Evolutionary conservation across 2,888 invertebrate genomes (phyloP).

Genomic region (Ellobium chinense): DNA sequence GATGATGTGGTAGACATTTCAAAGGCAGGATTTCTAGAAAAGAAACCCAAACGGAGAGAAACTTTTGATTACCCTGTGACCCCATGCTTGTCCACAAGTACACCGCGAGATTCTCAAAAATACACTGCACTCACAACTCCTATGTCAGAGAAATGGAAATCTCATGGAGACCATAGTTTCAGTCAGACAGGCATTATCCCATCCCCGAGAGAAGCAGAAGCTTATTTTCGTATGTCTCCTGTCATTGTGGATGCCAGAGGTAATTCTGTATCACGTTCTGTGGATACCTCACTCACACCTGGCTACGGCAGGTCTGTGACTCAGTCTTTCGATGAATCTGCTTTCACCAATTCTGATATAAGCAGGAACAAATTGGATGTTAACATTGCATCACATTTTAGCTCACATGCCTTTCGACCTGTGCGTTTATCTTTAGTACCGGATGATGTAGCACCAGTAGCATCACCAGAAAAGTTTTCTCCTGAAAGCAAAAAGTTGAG

Average conservation of each 20-base stretch:
- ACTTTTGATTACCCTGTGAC: not conserved
- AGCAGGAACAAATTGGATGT: not conserved
- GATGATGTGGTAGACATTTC: constrained; percentile 51
- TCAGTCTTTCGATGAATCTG: not conserved
- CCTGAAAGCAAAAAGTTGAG: constrained; percentile 40
- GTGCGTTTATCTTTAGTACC: not conserved
- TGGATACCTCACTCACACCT: not conserved
- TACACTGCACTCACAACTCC: not conserved
- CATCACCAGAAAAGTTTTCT: constrained; percentile 54
- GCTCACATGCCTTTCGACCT: constrained; percentile 17
- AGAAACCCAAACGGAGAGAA: constrained; percentile 2
- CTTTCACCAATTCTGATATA: not conserved
- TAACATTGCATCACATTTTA: constrained; percentile 24
- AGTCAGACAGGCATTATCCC: constrained; percentile 73
- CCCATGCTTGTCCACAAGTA: not conserved
- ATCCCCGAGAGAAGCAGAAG: constrained; percentile 71
- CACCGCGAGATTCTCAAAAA: not conserved
- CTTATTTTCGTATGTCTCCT: constrained; percentile 66
- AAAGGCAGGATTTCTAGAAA: constrained; percentile 16
- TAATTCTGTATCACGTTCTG: not conserved
- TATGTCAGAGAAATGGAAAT: not conserved
- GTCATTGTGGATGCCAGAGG: constrained; percentile 47
- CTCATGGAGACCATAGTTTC: constrained; percentile 66
- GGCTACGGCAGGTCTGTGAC: too few relatives aligned
- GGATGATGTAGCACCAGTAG: constrained; percentile 43